phyloP scores from a whole-genome alignment of 2,797 vertebrate species.

The Phataginus tetradactyla region DNA sequence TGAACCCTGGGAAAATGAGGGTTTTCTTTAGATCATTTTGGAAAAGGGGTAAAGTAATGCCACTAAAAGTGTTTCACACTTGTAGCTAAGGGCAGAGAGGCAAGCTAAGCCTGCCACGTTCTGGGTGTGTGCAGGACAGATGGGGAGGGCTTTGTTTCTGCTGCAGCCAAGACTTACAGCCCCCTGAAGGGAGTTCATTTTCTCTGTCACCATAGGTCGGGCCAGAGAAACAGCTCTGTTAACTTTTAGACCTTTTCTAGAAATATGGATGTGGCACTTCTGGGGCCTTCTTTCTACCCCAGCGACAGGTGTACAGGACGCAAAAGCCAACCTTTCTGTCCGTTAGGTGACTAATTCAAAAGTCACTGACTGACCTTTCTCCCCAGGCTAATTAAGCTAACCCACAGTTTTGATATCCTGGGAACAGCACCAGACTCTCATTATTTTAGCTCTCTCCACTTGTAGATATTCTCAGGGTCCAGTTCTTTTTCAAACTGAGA shows the following conservation, averaged over 20 bases:
- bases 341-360: background rate
- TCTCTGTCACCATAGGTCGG: background rate
- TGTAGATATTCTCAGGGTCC: constrained; percentile 37
- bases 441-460: constrained; percentile 30
- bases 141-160: background rate
- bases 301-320: background rate
- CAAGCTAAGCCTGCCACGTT: background rate
- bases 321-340: background rate
- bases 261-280: background rate
- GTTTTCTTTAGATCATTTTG: constrained; percentile 35
- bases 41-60: background rate
- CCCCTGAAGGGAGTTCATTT: background rate
- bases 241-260: background rate
- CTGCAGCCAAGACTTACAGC: background rate
- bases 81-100: background rate
- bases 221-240: background rate
- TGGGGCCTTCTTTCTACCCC: background rate
- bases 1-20: background rate
- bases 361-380: background rate
- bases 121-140: background rate
- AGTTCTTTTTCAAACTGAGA: constrained; percentile 22
- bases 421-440: constrained; percentile 44
- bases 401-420: constrained; percentile 39
- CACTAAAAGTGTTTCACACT: background rate
- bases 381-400: constrained; percentile 54